Percentiles rank a stretch among this genome's conserved stretches.
Evolutionary conservation across 1,140 invertebrate species (phyloP).

Genomic region (Aphelenchoides besseyi): DNA sequence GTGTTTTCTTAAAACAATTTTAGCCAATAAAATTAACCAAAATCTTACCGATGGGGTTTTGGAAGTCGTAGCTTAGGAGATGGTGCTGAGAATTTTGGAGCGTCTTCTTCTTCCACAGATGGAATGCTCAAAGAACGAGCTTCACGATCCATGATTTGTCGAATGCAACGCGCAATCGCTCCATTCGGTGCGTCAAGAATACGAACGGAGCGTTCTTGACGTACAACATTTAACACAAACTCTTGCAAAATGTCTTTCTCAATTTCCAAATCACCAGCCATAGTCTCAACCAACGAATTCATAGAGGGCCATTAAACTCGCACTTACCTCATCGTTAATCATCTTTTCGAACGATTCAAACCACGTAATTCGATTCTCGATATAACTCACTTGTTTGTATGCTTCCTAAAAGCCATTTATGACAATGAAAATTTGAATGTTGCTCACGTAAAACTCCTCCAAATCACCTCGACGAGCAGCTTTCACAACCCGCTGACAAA

Average conservation of each 20-base stretch:
- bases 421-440: conserved; percentile 14
- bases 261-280: too few species aligned
- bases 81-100: neutral
- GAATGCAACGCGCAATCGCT: neutral
- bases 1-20: conserved; percentile 23
- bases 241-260: neutral
- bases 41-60: conserved; percentile 14
- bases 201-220: neutral
- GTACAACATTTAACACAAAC: conserved; percentile 1
- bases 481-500: neutral
- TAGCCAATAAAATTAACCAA: neutral
- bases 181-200: conserved; percentile 19
- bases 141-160: conserved; percentile 4
- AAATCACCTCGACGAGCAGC: neutral
- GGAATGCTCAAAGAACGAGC: neutral
- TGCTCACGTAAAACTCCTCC: neutral
- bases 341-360: conserved; percentile 5
- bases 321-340: neutral
- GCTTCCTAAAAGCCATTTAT: neutral
- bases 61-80: neutral
- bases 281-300: too few species aligned
- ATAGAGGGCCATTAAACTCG: neutral
- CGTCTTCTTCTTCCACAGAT: conserved; percentile 1
- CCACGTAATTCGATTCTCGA: neutral
- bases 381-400: neutral